Conservation (phyloP, 2,113 vertebrate genomes). For the Blennius ocellaris region DNA sequence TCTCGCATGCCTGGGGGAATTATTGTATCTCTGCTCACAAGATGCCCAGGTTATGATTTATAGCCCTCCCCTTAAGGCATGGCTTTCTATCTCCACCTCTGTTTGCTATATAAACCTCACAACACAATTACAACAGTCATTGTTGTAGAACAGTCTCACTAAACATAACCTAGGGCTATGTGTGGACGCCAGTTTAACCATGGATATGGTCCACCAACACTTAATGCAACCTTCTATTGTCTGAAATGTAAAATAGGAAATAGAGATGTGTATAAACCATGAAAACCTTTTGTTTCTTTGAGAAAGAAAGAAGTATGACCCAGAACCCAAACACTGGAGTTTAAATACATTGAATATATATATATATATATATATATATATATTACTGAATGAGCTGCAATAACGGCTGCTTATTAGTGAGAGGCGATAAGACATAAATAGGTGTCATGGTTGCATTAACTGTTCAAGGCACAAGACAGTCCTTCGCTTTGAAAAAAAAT, state of each 20-base stretch:
- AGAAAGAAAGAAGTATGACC: no score
- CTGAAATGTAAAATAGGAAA: no score
- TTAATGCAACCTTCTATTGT: no score
- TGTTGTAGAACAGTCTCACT: conserved; percentile 55
- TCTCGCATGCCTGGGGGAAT: conserved; percentile 60
- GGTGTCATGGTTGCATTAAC: no score
- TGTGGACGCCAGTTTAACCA: conserved; percentile 42
- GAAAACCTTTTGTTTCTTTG: no score
- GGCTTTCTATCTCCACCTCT: conserved; percentile 64
- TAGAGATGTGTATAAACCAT: no score
- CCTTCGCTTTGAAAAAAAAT: neutral
- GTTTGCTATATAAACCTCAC: conserved; percentile 67
- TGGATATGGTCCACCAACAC: neutral
- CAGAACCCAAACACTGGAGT: no score
- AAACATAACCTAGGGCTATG: conserved; percentile 47
- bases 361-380: no score
- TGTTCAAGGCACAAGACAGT: neutral
- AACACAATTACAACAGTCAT: conserved; percentile 71
- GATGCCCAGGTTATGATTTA: conserved; percentile 72
- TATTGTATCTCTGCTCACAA: conserved; percentile 50
- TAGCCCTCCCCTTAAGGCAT: conserved; percentile 56
- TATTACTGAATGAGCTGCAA: no score
- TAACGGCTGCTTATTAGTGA: no score
- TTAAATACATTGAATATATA: no score
- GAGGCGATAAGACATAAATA: no score